Percentiles rank a stretch among this genome's conserved stretches.
Evolutionary conservation across 2,113 vertebrate genomes (phyloP).

Genomic region (Indicator indicator): DNA sequence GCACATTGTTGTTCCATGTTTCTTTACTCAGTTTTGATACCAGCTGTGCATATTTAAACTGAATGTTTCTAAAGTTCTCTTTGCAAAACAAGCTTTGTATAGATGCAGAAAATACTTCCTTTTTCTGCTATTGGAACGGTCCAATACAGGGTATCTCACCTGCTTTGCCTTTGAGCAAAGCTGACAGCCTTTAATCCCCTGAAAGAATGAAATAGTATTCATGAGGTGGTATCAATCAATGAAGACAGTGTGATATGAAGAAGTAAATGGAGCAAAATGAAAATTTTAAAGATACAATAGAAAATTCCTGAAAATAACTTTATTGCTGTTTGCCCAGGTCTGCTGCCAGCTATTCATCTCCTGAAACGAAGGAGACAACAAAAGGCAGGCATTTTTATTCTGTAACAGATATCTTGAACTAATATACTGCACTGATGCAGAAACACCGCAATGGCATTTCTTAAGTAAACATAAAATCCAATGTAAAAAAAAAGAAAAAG

Average conservation of each 20-base stretch:
- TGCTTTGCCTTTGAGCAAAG: neutral
- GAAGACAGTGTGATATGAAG: neutral
- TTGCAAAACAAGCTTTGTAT: neutral
- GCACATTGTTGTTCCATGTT: too few species aligned
- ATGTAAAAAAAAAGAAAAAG: rapidly evolving
- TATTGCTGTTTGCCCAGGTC: rapidly evolving
- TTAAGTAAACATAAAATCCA: neutral
- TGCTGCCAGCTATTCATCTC: neutral
- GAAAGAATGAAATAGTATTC: neutral
- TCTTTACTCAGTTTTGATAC: neutral
- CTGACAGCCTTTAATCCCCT: neutral
- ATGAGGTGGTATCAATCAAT: neutral
- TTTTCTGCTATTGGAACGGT: neutral
- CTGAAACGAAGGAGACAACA: neutral
- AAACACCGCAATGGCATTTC: neutral
- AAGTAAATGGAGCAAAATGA: neutral
- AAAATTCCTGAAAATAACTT: neutral
- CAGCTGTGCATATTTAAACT: neutral
- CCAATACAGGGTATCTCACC: neutral
- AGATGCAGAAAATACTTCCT: neutral
- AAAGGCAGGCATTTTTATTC: neutral
- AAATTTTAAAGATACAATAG: neutral
- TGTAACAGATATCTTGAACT: neutral
- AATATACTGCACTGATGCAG: rapidly evolving
- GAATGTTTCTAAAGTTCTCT: neutral